Base-by-base conservation (phyloP, 2,888 invertebrate species). In the Lathronympha strigana region DNA sequence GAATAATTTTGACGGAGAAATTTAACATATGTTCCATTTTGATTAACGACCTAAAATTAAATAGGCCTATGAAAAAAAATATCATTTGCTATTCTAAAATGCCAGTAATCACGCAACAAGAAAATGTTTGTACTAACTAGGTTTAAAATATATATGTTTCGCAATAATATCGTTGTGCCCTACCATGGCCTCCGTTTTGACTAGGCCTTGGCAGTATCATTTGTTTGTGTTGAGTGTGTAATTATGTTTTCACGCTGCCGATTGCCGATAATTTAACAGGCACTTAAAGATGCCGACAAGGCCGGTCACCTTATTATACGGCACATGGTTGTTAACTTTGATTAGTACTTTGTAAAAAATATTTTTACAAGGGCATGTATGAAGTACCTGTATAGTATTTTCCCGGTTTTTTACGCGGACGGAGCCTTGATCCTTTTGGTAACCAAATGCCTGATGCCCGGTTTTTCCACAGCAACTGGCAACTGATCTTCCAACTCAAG, bases 181-280 rank as follows among this genome's bases (percentile, higher is more conserved):
- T 9, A 2, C 28, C 9, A 15, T 45, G 57, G 19, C 57, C 57
- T 57, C 21, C 33, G 15, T 31, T 23, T 43, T 25, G 33, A 45
- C 33, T 47, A 45, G 45, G 47, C 62, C 61, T 53, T 62, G 54
- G 25, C 36, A 47, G 36, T 25, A 25, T 47, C 31, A 57, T 57
- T 57, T 54, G 53, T 62, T 53, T 62, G 36, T 47, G 45, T 47
- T 13, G n/a, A 36, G 33, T 25, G 21, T 58, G 47, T 63, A 43
- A 63, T 63, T 63, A 58, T 23, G 36, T 63, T 43, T 58, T 63
- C 63, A 55, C 57, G 57, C 21, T 51, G 31, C 28, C 51, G 43
- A 58, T 45, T 43, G 53, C 23, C 53, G 31, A 45, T 61, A 28
- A 53, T 43, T 43, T 53, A 53, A 43, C 21, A 28, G 47, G 33